Conservation (phyloP, 2,113 vertebrate species). For the Oenanthe melanoleuca region DNA sequence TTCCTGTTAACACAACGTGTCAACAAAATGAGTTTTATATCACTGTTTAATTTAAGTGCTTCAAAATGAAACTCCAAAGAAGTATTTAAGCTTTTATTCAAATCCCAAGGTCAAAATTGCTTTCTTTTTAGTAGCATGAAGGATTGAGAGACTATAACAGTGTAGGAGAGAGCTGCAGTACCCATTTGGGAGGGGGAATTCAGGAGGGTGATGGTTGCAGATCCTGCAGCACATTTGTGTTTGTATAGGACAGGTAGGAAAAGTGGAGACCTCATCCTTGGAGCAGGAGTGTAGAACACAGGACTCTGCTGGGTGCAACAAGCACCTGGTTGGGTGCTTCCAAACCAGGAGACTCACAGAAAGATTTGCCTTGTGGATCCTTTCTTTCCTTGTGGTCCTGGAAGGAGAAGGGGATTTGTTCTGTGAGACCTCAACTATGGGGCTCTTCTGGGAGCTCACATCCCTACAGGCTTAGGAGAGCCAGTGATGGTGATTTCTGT, state of each 20-base stretch:
- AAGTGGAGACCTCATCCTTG: background rate
- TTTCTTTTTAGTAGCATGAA: background rate
- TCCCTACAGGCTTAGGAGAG: background rate
- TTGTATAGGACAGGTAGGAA: background rate
- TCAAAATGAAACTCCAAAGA: background rate
- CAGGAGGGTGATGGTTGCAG: fast-evolving
- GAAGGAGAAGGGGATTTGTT: background rate
- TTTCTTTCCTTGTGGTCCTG: background rate
- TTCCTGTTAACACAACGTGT: background rate
- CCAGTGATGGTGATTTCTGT: background rate
- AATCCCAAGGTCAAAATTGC: background rate
- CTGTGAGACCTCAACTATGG: background rate
- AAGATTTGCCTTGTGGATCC: background rate
- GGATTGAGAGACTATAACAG: background rate
- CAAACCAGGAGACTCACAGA: background rate
- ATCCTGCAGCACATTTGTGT: background rate
- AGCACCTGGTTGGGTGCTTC: background rate
- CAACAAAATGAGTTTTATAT: background rate
- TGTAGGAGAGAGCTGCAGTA: background rate
- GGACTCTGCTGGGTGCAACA: background rate
- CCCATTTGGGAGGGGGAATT: fast-evolving
- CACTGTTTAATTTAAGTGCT: background rate
- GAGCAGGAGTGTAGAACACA: background rate
- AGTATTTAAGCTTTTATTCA: background rate
- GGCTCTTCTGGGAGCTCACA: background rate